Conservation (phyloP, 2,113 vertebrate species). For the Nothobranchius furzeri region DNA sequence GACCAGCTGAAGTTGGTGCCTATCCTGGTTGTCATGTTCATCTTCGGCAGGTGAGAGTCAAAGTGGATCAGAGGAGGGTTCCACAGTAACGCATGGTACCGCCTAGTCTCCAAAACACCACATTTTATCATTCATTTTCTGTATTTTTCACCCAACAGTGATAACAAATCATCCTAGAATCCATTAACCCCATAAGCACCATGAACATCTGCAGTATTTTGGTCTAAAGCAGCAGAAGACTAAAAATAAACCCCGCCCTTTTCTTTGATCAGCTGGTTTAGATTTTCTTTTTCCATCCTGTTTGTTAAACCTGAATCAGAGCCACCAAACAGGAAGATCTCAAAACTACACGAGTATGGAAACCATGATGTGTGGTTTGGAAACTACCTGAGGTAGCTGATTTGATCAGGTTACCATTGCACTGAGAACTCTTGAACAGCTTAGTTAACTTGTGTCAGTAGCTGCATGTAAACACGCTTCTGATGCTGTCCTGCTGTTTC, state of each 20-base stretch:
- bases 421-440: neutral
- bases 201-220: neutral
- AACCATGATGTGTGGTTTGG: neutral
- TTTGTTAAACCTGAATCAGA: neutral
- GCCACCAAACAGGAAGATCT: neutral
- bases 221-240: too few species aligned
- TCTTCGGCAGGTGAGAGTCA: constrained; percentile 75
- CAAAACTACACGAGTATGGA: neutral
- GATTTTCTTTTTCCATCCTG: too few species aligned
- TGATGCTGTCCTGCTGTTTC: neutral
- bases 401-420: neutral
- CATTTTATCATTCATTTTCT: neutral
- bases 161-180: neutral
- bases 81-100: too few species aligned
- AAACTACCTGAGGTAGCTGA: neutral
- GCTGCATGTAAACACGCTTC: neutral
- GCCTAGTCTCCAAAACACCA: neutral
- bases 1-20: constrained; percentile 77
- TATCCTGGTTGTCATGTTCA: constrained; percentile 71
- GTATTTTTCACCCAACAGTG: neutral
- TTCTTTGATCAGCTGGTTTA: neutral
- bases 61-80: neutral
- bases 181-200: neutral
- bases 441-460: neutral
- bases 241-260: neutral